Percentiles rank a stretch among this genome's conserved stretches.
Conservation (phyloP, 2,113 vertebrate species). For the Actenoides lindsayi region DNA sequence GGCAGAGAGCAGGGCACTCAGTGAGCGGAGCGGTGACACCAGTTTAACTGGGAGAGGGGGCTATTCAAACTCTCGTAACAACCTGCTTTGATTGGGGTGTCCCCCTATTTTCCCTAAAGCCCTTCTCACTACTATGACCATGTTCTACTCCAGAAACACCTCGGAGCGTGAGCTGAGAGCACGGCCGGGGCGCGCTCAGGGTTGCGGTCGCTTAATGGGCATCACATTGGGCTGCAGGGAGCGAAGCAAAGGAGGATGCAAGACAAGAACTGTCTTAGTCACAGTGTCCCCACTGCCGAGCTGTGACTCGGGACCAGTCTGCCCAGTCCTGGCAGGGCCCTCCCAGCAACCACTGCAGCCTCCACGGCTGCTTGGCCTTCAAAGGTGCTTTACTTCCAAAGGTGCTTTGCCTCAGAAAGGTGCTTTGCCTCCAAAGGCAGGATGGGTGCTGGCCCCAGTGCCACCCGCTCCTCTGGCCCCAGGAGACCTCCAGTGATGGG, state of each 20-base stretch:
- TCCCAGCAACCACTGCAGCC: neutral
- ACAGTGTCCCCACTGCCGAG: neutral
- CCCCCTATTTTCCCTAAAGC: neutral
- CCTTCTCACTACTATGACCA: neutral
- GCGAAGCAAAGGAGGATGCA: neutral
- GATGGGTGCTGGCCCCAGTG: neutral
- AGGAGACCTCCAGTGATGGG: neutral
- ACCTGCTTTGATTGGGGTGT: neutral
- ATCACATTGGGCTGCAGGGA: neutral
- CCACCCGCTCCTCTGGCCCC: neutral
- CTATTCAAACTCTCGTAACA: neutral
- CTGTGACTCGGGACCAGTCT: neutral
- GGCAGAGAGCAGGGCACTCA: neutral
- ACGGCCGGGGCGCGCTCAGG: neutral
- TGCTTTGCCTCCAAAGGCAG: slow-evolving; percentile 9
- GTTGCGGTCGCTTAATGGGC: neutral
- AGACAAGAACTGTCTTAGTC: neutral
- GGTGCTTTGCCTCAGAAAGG: neutral
- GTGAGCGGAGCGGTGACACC: neutral
- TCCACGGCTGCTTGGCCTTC: neutral
- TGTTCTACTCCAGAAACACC: neutral
- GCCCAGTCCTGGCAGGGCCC: neutral
- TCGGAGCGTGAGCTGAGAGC: neutral
- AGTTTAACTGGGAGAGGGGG: neutral
- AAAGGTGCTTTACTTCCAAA: slow-evolving; percentile 13